Evolutionary conservation across 1,140 invertebrate genomes (phyloP), one percentile per base, ranked within the genome.

Genomic region (Himalopsyche phryganea): DNA sequence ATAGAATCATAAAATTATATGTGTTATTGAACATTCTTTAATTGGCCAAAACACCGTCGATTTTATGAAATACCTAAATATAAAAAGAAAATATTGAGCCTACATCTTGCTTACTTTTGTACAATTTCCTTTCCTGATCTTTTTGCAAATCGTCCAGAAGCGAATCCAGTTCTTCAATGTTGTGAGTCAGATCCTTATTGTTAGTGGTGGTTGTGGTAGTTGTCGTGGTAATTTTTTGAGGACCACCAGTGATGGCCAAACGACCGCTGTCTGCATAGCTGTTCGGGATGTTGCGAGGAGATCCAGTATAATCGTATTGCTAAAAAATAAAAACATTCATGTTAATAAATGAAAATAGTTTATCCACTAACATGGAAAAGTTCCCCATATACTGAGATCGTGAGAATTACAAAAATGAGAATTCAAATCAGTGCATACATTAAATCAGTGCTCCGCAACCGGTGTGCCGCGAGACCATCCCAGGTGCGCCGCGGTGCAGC

Each of bases 161-260:
- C 0, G 75, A 76, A 59, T 78, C 76, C 58, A 78, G 65, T 52
- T 78, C 76, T 11, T 77, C 76, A 1, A 78, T 76, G 44, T 78
- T 78, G 50, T 78, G 76, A 0, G 71, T 68, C 63, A 78, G 66
- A 14, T 77, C 76, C 51, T 74, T 75, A 33, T 60, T 23, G 71
- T 73, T 72, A 60, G 75, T 74, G 23, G 71, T 72, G 0, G 72
- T 65, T 44, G 65, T 67, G 33, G 66, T 56, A 17, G 66, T 66
- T 17, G 41, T 38, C 44, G 75, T 74, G 51, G 76, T 74, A 0
- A 72, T 73, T 19, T 71, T 56, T 36, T 71, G 70, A 10, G 72
- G 70, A 0, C 66, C 63, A 36, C 60, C 68, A 6, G 41, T 53
- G 50, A 73, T 70, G 4, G 70, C 60, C 0, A 74, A 74, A 0